Conservation (phyloP, 1,140 invertebrate genomes). For the Anadara kagoshimensis region DNA sequence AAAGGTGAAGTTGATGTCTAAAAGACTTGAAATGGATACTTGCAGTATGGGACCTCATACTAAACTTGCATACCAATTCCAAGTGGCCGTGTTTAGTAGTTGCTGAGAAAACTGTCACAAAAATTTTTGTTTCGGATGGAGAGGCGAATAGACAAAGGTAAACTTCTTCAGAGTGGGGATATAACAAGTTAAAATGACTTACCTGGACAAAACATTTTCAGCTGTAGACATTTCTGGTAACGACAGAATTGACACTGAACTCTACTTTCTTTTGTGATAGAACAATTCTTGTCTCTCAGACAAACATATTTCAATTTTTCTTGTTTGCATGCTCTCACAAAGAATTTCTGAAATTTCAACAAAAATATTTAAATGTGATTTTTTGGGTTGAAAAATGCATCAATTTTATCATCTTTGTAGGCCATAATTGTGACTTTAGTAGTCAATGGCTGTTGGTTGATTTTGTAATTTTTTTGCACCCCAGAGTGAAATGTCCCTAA, state of each 20-base stretch:
- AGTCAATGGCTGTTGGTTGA: too few species aligned
- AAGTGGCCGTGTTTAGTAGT: too few species aligned
- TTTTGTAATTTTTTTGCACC: too few species aligned
- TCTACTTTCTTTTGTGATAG: constrained; percentile 70
- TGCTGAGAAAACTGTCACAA: too few species aligned
- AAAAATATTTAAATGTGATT: constrained; percentile 14
- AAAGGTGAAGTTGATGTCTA: too few species aligned
- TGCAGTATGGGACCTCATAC: too few species aligned
- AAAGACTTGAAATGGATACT: too few species aligned
- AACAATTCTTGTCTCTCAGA: constrained; percentile 64
- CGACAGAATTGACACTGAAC: constrained; percentile 95
- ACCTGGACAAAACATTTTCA: constrained; percentile 99
- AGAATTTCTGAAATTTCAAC: constrained; percentile 71
- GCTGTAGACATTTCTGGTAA: constrained; percentile 98
- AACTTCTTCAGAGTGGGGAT: too few species aligned
- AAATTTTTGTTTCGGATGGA: too few species aligned
- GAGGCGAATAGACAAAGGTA: too few species aligned
- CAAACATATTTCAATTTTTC: constrained; percentile 71
- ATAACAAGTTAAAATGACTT: constrained; percentile 51
- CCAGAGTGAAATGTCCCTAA: too few species aligned
- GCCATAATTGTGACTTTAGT: neutral
- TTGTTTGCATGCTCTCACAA: constrained; percentile 69
- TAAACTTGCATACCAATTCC: too few species aligned
- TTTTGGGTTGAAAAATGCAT: neutral
- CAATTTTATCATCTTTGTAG: neutral